Conservation (phyloP, 2,113 vertebrate species). For the Prinia subflava region DNA sequence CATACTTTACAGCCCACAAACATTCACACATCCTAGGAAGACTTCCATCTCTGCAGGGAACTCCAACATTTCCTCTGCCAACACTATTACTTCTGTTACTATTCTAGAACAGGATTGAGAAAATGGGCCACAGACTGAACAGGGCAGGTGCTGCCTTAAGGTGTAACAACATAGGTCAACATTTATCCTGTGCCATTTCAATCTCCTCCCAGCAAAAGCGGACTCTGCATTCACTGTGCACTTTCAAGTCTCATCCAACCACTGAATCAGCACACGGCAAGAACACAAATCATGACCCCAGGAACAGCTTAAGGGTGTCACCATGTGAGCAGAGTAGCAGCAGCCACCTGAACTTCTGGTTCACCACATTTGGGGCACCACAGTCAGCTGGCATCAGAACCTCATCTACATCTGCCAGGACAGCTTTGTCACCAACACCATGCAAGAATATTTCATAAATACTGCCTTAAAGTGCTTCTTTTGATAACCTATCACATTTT, state of each 20-base stretch:
- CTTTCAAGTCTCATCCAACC: neutral
- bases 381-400: neutral
- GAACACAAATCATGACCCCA: accelerated
- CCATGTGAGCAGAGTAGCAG: accelerated
- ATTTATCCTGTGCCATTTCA: neutral
- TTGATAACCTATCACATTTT: neutral
- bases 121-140: neutral
- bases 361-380: neutral
- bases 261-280: accelerated
- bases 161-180: accelerated
- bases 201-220: neutral
- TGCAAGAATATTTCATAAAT: neutral
- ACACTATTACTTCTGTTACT: neutral
- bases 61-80: neutral
- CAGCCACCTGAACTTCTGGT: neutral
- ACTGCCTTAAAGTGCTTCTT: neutral
- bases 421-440: neutral
- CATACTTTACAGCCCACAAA: neutral
- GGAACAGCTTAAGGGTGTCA: neutral
- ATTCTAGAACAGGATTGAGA: neutral
- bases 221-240: neutral
- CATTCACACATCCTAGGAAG: neutral
- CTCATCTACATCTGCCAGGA: neutral
- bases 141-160: neutral
- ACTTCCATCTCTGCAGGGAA: neutral